Conservation (phyloP, 2,113 vertebrate genomes). For the Onychostruthus taczanowskii region DNA sequence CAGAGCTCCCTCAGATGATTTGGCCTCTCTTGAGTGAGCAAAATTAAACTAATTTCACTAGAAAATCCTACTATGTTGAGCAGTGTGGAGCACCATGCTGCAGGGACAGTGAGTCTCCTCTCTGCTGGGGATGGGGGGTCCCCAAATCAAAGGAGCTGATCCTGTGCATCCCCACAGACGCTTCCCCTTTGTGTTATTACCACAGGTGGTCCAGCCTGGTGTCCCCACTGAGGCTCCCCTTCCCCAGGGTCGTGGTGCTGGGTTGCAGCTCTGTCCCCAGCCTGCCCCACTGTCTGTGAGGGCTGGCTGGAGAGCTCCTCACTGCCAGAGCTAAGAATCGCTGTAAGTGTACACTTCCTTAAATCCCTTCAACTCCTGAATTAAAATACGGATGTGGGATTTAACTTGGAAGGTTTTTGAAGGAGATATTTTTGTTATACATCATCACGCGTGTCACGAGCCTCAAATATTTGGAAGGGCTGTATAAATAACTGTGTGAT, state of each 20-base stretch:
- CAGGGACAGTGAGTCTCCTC: neutral
- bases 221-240: neutral
- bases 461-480: slow-evolving; percentile 42
- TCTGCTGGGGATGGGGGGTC: accelerated
- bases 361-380: slow-evolving; percentile 15
- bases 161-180: neutral
- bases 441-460: neutral
- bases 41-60: neutral
- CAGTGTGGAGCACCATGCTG: neutral
- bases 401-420: slow-evolving; percentile 3
- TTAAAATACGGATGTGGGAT: slow-evolving; percentile 36
- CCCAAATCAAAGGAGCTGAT: neutral
- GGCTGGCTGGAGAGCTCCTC: neutral
- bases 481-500: neutral
- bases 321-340: accelerated
- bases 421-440: slow-evolving; percentile 43
- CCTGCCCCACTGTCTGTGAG: neutral
- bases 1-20: neutral
- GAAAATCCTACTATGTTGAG: neutral
- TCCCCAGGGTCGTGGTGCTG: neutral
- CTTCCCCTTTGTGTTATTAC: neutral
- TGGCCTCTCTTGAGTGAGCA: neutral
- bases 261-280: neutral
- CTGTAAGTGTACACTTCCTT: neutral
- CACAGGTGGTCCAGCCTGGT: neutral